Evolutionary conservation across 2,113 vertebrate genomes (phyloP).

Genomic region (Sturnus vulgaris): DNA sequence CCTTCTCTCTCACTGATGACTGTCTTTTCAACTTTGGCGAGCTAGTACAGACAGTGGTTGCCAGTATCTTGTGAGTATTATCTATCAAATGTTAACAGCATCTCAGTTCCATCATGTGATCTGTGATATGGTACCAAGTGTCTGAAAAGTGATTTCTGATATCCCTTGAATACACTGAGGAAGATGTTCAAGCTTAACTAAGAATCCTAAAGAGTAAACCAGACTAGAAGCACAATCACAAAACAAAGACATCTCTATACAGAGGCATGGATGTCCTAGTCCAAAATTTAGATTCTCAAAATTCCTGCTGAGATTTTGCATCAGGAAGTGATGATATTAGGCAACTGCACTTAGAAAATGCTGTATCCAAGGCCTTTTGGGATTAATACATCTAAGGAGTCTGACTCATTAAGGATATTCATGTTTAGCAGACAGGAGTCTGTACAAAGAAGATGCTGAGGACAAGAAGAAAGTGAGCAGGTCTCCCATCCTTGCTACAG

Average conservation of each 20-base stretch:
- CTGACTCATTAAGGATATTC: background rate
- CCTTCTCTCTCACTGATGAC: background rate
- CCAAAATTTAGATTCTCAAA: background rate
- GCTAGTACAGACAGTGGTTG: background rate
- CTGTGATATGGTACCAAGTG: background rate
- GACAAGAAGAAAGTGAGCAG: background rate
- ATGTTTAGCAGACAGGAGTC: background rate
- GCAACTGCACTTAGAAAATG: background rate
- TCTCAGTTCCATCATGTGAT: background rate
- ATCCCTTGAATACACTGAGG: background rate
- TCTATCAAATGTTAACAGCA: background rate
- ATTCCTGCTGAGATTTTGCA: background rate
- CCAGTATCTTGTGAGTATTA: background rate
- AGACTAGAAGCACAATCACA: background rate
- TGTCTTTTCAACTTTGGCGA: background rate
- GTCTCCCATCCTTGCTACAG: background rate
- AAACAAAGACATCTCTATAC: background rate
- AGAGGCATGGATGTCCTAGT: background rate
- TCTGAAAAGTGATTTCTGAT: background rate
- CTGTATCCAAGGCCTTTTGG: background rate
- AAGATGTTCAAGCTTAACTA: conserved; percentile 4
- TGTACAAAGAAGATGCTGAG: background rate
- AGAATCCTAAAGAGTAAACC: background rate
- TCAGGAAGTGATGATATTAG: background rate
- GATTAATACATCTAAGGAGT: background rate